Base-by-base conservation (phyloP, 2,797 vertebrate genomes). In the Nyctalus aviator region DNA sequence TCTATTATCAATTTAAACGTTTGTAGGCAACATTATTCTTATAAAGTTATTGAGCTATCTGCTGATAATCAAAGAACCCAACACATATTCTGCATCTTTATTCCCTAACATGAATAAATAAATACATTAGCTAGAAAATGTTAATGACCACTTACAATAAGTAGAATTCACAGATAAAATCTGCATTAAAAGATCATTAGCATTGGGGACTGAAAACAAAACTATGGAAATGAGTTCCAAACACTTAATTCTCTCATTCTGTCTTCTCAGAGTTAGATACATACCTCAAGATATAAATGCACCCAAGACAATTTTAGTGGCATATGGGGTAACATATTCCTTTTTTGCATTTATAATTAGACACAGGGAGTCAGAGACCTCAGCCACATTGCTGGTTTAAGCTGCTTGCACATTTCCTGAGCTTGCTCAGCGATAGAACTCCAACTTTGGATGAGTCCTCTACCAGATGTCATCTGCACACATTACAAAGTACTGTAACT, bases 31-130 rank as follows among this genome's bases (percentile, higher is more conserved):
- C 44, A 76, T 93, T 95, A 94, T 91, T 95, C 44, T 96, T 85
- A 1, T 2, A 41, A 37, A 53, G 77, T 94, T 86, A 96, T 55
- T 95, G 93, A 97, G 48, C 50, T 90, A 66, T 92, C 87, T 94
- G 69, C 85, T 95, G 69, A 93, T 95, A 87, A 86, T 84, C 20
- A 57, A 5, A 81, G 71, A 95, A 76, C 75, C 53, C 81, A 96
- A 87, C 18, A 86, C 66, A 95, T 59, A 95, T 66, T 92, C 91
- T 95, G 10, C 92, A 78, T 96, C 97, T 95, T 78, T 92, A 93
- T 81, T 71, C 95, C 57, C 84, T 5, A 84, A 93, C 73, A 93
- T 84, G 90, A 97, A 95, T n/a, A 91, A 95, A 84, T 93, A 93
- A 95, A 86, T 84, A 89, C 72, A 78, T 97, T 93, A 96, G 59